Conservation (phyloP, 2,888 invertebrate genomes). For the Pegoplata infirma region DNA sequence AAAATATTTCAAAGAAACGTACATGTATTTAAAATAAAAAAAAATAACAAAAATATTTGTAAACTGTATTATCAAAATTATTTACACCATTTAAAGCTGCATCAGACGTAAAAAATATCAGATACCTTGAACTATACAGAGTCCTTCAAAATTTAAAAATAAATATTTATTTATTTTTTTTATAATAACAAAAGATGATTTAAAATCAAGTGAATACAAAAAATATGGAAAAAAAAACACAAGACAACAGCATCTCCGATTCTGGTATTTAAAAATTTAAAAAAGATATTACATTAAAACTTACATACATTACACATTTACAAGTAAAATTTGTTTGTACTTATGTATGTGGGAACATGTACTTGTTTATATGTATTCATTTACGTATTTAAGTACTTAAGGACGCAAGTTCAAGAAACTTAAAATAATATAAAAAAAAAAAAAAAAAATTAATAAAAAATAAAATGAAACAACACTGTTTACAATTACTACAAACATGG, state of each 20-base stretch:
- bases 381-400: conserved; percentile 66
- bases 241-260: conserved; percentile 12
- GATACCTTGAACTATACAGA: conserved; percentile 53
- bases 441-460: too few species aligned
- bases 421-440: conserved; percentile 58
- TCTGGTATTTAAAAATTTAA: background rate
- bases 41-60: conserved; percentile 33
- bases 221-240: conserved; percentile 23
- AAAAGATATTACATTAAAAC: background rate
- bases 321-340: conserved; percentile 9
- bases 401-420: conserved; percentile 75
- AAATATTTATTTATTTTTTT: too few species aligned
- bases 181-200: conserved; percentile 42
- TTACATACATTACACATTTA: conserved; percentile 17
- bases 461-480: conserved; percentile 42
- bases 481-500: conserved; percentile 61
- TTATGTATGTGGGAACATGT: background rate
- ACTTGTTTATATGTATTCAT: conserved; percentile 30
- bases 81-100: background rate
- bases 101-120: background rate
- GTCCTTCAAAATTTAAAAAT: conserved; percentile 41
- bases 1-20: too few species aligned
- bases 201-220: conserved; percentile 46
- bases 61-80: background rate
- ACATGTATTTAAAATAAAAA: too few species aligned